phyloP scores from a whole-genome alignment of 2,888 invertebrate species.

The Tachina fera region DNA sequence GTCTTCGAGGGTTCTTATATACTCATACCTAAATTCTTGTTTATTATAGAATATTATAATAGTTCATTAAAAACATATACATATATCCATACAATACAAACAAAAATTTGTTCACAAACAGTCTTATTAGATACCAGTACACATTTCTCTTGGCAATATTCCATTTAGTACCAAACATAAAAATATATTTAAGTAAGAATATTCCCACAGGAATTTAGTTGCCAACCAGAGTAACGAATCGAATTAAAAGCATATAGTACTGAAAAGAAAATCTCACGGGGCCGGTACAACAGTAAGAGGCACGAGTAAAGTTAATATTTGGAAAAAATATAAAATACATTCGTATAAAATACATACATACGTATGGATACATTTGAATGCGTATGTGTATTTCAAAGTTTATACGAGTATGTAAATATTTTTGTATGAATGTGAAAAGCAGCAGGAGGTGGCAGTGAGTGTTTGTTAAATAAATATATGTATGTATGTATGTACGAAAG shows the following conservation, averaged over 20 bases:
- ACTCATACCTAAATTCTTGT: slow-evolving; percentile 1
- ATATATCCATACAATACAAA: background rate
- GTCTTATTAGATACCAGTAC: slow-evolving; percentile 12
- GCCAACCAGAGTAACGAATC: slow-evolving; percentile 81
- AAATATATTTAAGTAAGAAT: slow-evolving; percentile 73
- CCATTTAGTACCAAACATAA: slow-evolving; percentile 60
- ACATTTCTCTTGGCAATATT: slow-evolving; percentile 58
- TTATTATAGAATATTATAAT: slow-evolving; percentile 66
- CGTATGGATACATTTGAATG: background rate
- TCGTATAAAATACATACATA: too few species aligned
- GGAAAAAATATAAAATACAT: slow-evolving; percentile 10
- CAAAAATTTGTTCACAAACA: background rate
- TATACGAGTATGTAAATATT: slow-evolving; percentile 28
- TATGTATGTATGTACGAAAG: slow-evolving; percentile 14
- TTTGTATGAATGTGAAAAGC: background rate
- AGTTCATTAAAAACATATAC: slow-evolving; percentile 60
- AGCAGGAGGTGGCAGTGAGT: background rate
- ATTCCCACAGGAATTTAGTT: slow-evolving; percentile 76
- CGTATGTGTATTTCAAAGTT: background rate
- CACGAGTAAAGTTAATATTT: slow-evolving; percentile 59
- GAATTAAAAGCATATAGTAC: slow-evolving; percentile 80
- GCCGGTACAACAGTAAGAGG: slow-evolving; percentile 34
- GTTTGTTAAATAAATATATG: slow-evolving; percentile 9
- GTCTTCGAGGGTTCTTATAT: background rate
- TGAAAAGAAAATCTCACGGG: slow-evolving; percentile 74